These are phyloP conservation scores for Bradypodion ventrale DNA, from an alignment of 2,797 vertebrate genomes.

Conservation along the genomic window DNA sequence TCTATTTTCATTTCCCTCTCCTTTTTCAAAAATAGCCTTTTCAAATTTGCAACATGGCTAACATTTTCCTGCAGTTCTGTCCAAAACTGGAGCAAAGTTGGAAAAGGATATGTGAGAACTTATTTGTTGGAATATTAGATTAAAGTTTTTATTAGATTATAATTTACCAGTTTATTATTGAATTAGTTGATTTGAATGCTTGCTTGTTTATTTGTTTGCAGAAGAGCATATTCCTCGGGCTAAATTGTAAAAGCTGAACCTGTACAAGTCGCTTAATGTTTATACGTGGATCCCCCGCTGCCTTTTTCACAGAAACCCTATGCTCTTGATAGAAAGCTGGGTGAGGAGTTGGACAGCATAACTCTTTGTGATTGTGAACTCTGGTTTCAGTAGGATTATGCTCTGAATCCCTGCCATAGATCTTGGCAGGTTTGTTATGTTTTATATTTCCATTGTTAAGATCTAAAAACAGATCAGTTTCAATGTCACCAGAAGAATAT, in stretches of 20 bases:
- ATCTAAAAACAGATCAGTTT: constrained; percentile 31
- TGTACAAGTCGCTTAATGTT: neutral
- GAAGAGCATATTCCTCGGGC: neutral
- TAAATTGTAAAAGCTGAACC: neutral
- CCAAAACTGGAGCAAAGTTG: neutral
- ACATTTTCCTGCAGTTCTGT: neutral
- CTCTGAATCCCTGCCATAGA: neutral
- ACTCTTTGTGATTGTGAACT: neutral
- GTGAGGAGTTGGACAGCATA: neutral
- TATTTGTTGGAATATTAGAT: constrained; percentile 10
- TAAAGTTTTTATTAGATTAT: constrained; percentile 19
- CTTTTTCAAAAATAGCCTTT: neutral
- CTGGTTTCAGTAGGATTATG: neutral
- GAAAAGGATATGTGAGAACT: constrained; percentile 2
- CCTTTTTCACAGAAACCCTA: neutral
- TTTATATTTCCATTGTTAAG: constrained; percentile 36
- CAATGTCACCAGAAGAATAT: neutral
- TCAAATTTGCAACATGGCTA: neutral
- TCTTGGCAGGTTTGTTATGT: neutral
- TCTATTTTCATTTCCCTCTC: neutral
- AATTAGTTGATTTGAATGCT: constrained; percentile 4
- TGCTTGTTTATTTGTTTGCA: constrained; percentile 9
- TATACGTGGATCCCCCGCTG: neutral
- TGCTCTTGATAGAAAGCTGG: neutral
- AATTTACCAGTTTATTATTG: constrained; percentile 6